Evolutionary conservation across 2,888 invertebrate genomes (phyloP), one percentile per base, ranked within the genome.

Genomic region (Eupithecia subfuscata): DNA sequence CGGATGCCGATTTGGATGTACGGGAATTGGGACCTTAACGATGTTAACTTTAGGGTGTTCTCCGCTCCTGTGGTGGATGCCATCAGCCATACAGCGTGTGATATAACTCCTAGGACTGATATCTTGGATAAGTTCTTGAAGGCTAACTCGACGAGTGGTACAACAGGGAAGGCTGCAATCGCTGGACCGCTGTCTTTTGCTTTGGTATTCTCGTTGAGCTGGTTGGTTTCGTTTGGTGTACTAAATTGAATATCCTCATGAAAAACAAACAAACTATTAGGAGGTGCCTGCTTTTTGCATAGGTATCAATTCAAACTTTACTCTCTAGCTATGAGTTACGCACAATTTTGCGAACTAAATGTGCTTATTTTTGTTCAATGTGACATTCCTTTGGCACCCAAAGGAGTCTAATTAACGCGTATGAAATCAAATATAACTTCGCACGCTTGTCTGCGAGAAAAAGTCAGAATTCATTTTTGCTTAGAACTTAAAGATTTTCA

Each of bases 1-100:
- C 95, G 96, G 76, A 89, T 97, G 83, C 97, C 97, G 0, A 92
- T 95, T 71, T 97, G 96, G 90, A 96, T 97, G 95, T 97, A 97
- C 82, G 95, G 95, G 0, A 94, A 95, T 75, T 87, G 97, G 77
- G 95, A 97, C 84, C 88, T 92, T 0, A 94, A 95, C 1, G 96
- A 97, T 25, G 95, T 96, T 0, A 97, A 97, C 84, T 97, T 97
- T 84, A 96, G 97, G 70, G 95, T 97, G 76, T 94, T 97, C 75
- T 96, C 96, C 0, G 97, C 96, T 0, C 95, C 96, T 0, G 96
- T 97, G 0, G 87, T 95, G 8, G 96, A 97, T 70, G 97, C 97
- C 2, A 97, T 97, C 63, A 95, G 95, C 79, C 96, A 96, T 70
- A 97, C 97, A 0, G 96, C 96, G 0, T 97, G 97, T 84, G 96